Conservation (phyloP, 2,113 vertebrate species). For the Lasiurus borealis region DNA sequence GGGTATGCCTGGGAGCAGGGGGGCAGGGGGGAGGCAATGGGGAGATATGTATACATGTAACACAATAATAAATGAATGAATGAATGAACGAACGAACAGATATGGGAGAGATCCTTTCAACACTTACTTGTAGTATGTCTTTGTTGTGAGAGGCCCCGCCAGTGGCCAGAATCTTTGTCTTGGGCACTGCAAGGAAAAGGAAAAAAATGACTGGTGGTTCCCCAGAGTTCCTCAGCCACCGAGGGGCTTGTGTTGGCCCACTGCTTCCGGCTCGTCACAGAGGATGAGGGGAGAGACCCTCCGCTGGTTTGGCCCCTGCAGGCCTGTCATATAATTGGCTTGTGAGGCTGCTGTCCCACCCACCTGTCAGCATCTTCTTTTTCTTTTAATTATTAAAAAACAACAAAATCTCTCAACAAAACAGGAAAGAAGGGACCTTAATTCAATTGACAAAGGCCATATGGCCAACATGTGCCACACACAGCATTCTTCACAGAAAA, state of each 20-base stretch:
- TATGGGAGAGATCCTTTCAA: not conserved
- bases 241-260: not conserved
- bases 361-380: not conserved
- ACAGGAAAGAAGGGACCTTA: not conserved
- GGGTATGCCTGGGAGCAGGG: too few species aligned
- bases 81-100: too few species aligned
- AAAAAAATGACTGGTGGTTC: not conserved
- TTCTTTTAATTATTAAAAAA: not conserved
- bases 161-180: conserved; percentile 94
- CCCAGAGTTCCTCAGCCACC: not conserved
- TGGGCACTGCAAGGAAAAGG: conserved; percentile 89
- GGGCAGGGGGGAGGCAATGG: too few species aligned
- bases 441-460: not conserved
- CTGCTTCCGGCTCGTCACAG: not conserved
- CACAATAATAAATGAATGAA: too few species aligned
- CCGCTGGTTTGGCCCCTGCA: not conserved
- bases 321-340: not conserved
- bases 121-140: conserved; percentile 93
- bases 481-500: not conserved
- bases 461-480: not conserved
- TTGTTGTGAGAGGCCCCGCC: conserved; percentile 95
- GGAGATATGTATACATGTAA: too few species aligned
- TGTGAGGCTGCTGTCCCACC: not conserved
- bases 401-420: not conserved
- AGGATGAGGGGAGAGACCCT: not conserved